Base-by-base conservation (phyloP, 2,888 invertebrate genomes). In the Ennomos fuscantarius region DNA sequence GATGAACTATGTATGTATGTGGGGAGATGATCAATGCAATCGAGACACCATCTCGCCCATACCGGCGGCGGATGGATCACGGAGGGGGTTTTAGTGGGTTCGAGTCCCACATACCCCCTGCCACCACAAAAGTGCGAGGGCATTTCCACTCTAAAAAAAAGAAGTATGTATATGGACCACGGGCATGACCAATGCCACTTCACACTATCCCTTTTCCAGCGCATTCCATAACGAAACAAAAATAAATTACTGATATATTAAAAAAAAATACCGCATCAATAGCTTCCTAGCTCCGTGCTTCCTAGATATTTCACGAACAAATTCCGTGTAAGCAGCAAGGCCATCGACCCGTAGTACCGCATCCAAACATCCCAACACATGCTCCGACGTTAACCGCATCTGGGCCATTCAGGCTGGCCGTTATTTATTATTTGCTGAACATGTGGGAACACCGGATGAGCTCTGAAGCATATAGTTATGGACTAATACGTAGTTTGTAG, bases 341-440 rank as follows among this genome's bases (percentile, higher is more conserved):
- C 49, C 49, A 10, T 49, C 40, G 40, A 49, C 36, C 49, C 41
- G 9, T 8, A 32, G 12, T 49, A 9, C 49, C 49, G 40, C 49
- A 49, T 41, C 49, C 40, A 39, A 24, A 41, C 49, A 49, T 34
- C 49, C 40, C 33, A 24, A 41, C 59, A 60, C 36, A 55, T 60
- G 59, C 52, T 34, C 44, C 36, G 54, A 37, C 43, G 49, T 55
- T 52, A 48, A 52, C 45, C 48, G 53, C 49, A 49, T 49, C 49
- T 49, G 49, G 39, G 48, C 48, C 40, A 40, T 48, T n/a, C 48
- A 31, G 32, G 11, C 11, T 9, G 47, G 12, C 12, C 32, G 37
- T 49, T 49, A 41, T 41, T 49, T 49, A 49, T 49, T 49, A 33
- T 49, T 40, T 24, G 40, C 40, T 36, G 35, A 50, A 50, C 42